Conservation (phyloP, 2,797 vertebrate species). For the Silurus lanzhouensis region DNA sequence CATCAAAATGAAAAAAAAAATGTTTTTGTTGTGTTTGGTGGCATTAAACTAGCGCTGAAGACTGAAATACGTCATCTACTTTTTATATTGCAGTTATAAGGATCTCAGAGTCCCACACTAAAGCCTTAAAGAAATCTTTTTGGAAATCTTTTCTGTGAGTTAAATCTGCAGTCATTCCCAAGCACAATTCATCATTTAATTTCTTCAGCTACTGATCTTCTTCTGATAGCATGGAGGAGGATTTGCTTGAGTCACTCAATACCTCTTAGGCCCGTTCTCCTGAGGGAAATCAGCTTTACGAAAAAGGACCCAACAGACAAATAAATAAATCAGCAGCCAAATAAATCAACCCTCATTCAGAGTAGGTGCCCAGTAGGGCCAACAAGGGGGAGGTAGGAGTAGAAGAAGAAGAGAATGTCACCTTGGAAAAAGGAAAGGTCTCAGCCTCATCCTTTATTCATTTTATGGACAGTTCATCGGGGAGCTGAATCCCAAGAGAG, state of each 20-base stretch:
- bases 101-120: constrained; percentile 19
- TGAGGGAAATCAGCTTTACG: constrained; percentile 59
- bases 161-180: constrained; percentile 34
- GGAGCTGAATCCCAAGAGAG: constrained; percentile 52
- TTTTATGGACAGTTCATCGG: constrained; percentile 49
- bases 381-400: constrained; percentile 64
- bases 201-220: constrained; percentile 43
- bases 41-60: neutral
- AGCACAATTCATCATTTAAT: constrained; percentile 42
- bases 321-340: constrained; percentile 70
- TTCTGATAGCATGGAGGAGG: constrained; percentile 34
- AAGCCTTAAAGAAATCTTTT: neutral
- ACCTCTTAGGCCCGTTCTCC: constrained; percentile 50
- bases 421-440: constrained; percentile 51
- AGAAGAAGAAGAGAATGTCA: constrained; percentile 31
- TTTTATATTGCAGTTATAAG: neutral
- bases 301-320: constrained; percentile 59
- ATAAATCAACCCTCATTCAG: constrained; percentile 66
- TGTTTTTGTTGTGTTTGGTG: neutral
- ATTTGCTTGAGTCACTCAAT: constrained; percentile 49
- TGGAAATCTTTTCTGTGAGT: constrained; percentile 17
- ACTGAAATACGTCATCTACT: neutral
- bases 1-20: neutral
- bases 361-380: constrained; percentile 39
- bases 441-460: constrained; percentile 71